Base-by-base conservation (phyloP, 2,888 invertebrate species). In the Merodon equestris region DNA sequence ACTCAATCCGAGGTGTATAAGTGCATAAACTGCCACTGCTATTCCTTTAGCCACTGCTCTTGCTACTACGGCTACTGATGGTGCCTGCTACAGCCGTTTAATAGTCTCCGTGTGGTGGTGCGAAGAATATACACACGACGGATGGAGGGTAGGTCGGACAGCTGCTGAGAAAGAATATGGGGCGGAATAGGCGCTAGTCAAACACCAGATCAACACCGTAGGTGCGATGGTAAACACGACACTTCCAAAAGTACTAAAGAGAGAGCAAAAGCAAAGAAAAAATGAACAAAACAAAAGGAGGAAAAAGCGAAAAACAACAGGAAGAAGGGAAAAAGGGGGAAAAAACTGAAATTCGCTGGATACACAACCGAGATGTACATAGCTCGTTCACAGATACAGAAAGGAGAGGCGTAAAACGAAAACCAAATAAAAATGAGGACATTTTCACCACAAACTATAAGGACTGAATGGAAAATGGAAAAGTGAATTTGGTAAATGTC, bases 121-220 rank as follows among this genome's bases (percentile, higher is more conserved):
- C 27, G 44, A 27, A 27, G 27, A 27, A 27, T 27, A 27, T 7
- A 27, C 27, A 27, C 40, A 19, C 57, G 58, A 58, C 63, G 61
- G 61, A 36, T 64, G 68, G 27, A 40, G 60, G 44, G 47, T 36
- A 40, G 50, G 51, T 45, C 36, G 51, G 61, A 40, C 58, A 48
- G 60, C 58, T 53, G 66, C 68, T 44, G 67, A 27, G 27, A 68
- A 74, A 60, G 75, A 75, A 75, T 75, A 75, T 71, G 81, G 82
- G 81, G 82, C 74, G 71, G 74, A 82, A 82, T 74, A 82, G 82
- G 82, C 82, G 82, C 83, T 82, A 82, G 82, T 79, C 81, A 82
- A 82, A 84, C 86, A 87, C 85, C 86, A 85, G 87, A 86, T 87
- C 86, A 88, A 87, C 87, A 87, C 86, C 86, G 84, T 83, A 87